Percentiles rank a stretch among this genome's conserved stretches.
Conservation (phyloP, 2,113 vertebrate genomes). For the Gasterosteus nipponicus region DNA sequence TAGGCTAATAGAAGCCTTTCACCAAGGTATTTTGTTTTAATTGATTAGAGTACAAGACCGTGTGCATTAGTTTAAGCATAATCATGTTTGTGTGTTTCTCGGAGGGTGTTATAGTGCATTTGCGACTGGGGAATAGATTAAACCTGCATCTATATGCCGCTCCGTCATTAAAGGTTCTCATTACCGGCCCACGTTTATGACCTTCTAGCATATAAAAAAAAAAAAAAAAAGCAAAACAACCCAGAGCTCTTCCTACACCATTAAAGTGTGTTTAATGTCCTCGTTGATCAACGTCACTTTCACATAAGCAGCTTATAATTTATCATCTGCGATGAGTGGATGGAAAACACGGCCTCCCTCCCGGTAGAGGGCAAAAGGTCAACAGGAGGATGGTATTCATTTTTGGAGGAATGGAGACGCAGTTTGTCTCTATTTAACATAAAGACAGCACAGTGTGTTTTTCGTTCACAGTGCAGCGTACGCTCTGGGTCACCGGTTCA, state of each 20-base stretch:
- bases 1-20: conserved; percentile 41
- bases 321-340: conserved; percentile 68
- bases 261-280: conserved; percentile 76
- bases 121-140: conserved; percentile 26
- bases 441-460: background rate
- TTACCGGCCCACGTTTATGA: conserved; percentile 70
- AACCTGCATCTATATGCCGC: conserved; percentile 52
- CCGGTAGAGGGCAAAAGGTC: conserved; percentile 49
- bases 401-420: background rate
- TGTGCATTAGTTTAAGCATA: conserved; percentile 35
- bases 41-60: conserved; percentile 14
- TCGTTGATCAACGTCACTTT: conserved; percentile 78
- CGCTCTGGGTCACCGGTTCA: conserved; percentile 38
- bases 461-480: background rate
- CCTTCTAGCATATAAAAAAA: conserved; percentile 57
- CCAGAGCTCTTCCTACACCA: conserved; percentile 55
- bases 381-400: conserved; percentile 42
- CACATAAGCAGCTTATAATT: conserved; percentile 70
- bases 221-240: conserved; percentile 61
- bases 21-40: conserved; percentile 49
- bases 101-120: conserved; percentile 13
- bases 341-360: conserved; percentile 45
- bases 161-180: conserved; percentile 54
- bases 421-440: conserved; percentile 2
- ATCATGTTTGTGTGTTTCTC: conserved; percentile 42